Conservation (phyloP, 2,888 invertebrate genomes). For the Spisula subtruncata region DNA sequence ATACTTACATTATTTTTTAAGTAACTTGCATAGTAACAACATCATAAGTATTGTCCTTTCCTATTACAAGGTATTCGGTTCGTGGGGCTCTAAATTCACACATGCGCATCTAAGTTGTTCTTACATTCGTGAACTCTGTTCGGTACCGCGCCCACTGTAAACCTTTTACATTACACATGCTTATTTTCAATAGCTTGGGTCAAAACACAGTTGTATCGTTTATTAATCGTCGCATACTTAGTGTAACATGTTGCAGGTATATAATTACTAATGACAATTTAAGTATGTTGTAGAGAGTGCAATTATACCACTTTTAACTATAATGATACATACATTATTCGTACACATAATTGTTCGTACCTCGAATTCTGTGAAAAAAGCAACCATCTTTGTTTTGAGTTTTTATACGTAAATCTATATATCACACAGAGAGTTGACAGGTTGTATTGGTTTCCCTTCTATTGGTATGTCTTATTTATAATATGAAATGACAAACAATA, state of each 20-base stretch:
- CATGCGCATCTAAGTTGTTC: too few relatives aligned
- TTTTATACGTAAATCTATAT: background rate
- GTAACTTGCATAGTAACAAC: too few relatives aligned
- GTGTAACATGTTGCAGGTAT: background rate
- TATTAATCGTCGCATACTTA: background rate
- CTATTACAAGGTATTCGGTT: too few relatives aligned
- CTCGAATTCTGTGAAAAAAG: background rate
- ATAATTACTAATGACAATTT: background rate
- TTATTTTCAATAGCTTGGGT: background rate
- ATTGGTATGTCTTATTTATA: background rate
- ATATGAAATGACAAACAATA: background rate
- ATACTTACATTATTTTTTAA: too few relatives aligned
- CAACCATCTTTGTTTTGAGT: background rate
- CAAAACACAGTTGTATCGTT: background rate
- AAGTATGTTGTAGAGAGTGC: background rate
- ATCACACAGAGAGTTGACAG: background rate
- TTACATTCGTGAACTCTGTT: too few relatives aligned
- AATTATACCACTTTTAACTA: background rate
- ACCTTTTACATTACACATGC: background rate
- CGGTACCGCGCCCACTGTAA: too few relatives aligned
- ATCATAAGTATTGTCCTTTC: too few relatives aligned
- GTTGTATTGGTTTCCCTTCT: background rate
- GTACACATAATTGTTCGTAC: conserved; percentile 15
- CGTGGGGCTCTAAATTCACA: too few relatives aligned
- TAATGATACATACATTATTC: background rate